Conservation (phyloP, 2,113 vertebrate species). For the Lasiurus cinereus region DNA sequence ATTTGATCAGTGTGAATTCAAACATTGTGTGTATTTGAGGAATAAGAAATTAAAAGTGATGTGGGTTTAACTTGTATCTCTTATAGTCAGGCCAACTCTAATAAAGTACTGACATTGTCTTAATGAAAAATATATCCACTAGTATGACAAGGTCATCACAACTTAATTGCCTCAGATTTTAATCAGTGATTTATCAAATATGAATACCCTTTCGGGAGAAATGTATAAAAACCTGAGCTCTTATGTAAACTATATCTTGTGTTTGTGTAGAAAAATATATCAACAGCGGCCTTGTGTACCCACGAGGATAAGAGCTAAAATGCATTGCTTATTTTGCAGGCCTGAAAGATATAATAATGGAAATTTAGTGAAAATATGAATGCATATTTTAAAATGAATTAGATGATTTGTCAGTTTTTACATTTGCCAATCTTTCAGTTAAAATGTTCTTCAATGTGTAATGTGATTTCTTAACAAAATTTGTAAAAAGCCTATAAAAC, state of each 20-base stretch:
- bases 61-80: neutral
- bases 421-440: neutral
- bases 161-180: conserved; percentile 73
- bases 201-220: conserved; percentile 59
- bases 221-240: conserved; percentile 46
- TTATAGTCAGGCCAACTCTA: neutral
- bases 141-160: conserved; percentile 59
- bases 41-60: conserved; percentile 28
- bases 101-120: conserved; percentile 44
- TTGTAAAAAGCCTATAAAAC: neutral
- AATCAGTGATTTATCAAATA: conserved; percentile 73
- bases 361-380: neutral
- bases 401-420: neutral
- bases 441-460: neutral
- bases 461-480: neutral
- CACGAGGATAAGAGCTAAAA: conserved; percentile 21
- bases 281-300: neutral
- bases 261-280: conserved; percentile 70
- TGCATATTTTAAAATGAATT: neutral
- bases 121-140: conserved; percentile 38
- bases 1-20: conserved; percentile 52
- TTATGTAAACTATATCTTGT: conserved; percentile 54
- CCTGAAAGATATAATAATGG: conserved; percentile 37
- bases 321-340: neutral
- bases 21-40: neutral